Conservation (phyloP, 2,113 vertebrate genomes). For the Halcyon malimbica region DNA sequence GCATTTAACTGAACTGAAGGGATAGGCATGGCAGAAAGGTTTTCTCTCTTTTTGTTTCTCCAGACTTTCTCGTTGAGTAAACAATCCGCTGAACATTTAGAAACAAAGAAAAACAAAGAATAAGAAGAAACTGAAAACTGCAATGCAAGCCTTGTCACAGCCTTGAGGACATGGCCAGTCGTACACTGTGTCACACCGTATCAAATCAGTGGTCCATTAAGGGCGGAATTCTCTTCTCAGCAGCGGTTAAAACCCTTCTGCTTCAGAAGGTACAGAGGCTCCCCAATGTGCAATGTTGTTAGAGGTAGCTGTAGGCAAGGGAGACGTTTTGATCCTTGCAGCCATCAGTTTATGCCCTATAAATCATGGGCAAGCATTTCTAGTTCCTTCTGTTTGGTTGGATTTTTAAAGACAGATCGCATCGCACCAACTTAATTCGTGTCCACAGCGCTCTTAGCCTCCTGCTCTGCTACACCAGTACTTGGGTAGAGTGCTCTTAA, state of each 20-base stretch:
- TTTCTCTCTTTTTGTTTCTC: neutral
- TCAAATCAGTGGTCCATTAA: conserved; percentile 35
- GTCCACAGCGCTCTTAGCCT: neutral
- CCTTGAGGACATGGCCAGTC: neutral
- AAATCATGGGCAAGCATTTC: neutral
- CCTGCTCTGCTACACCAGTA: neutral
- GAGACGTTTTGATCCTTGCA: conserved; percentile 13
- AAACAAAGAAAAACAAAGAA: neutral
- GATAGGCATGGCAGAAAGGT: neutral
- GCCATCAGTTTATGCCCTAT: neutral
- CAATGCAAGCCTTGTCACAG: neutral
- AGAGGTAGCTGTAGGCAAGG: conserved; percentile 24
- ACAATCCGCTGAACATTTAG: neutral
- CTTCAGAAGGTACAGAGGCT: conserved; percentile 14
- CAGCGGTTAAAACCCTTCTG: neutral
- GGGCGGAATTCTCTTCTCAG: neutral
- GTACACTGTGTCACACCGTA: neutral
- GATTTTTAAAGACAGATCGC: neutral
- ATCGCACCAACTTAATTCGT: neutral
- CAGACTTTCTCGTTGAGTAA: neutral
- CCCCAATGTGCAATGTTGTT: neutral
- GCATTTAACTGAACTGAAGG: no score
- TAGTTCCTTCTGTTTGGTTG: neutral
- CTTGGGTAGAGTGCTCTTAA: neutral
- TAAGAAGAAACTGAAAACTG: conserved; percentile 26